A percentile compares a stretch with the other conserved stretches of the same genome.
Evolutionary conservation across 2,797 vertebrate genomes (phyloP).

Genomic region (Mormyrops boulengeri): DNA sequence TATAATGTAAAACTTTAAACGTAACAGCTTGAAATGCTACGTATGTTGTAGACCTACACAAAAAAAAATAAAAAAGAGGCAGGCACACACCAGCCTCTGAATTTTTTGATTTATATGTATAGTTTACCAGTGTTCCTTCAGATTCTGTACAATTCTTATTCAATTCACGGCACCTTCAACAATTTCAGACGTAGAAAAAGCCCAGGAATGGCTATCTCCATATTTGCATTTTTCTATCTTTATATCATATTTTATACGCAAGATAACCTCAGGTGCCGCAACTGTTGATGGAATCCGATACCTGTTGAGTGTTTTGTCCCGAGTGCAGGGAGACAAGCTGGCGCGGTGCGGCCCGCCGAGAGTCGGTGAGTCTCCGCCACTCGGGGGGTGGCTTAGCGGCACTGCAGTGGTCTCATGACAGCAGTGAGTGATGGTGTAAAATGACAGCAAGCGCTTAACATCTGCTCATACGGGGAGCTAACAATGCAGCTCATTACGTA

Average conservation of each 20-base stretch:
- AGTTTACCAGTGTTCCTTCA: not conserved
- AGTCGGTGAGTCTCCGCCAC: not conserved
- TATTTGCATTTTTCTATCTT: not conserved
- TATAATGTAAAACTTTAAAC: not conserved
- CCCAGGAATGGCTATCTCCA: not conserved
- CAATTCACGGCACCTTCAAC: not conserved
- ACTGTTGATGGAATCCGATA: slow-evolving; percentile 53
- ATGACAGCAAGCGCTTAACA: slow-evolving; percentile 65
- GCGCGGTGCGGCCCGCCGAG: not conserved
- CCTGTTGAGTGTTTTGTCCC: slow-evolving; percentile 42
- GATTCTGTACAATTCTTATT: not conserved
- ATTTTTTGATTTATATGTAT: not conserved
- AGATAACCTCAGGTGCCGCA: slow-evolving; percentile 46
- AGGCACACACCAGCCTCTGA: not conserved
- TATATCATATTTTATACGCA: not conserved
- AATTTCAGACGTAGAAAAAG: not conserved
- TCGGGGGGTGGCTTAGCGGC: slow-evolving; percentile 10
- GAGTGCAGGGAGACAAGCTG: slow-evolving; percentile 20
- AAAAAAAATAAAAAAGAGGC: not conserved
- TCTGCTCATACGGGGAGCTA: slow-evolving; percentile 58
- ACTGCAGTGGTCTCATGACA: slow-evolving; percentile 39
- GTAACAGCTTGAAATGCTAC: not conserved
- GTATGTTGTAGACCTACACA: not conserved
- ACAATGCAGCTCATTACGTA: slow-evolving; percentile 73
- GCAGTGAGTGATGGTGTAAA: slow-evolving; percentile 51